These are phyloP conservation scores for Gallinago jamesoni DNA, from an alignment of 2,113 vertebrate species.

Conservation along the genomic window DNA sequence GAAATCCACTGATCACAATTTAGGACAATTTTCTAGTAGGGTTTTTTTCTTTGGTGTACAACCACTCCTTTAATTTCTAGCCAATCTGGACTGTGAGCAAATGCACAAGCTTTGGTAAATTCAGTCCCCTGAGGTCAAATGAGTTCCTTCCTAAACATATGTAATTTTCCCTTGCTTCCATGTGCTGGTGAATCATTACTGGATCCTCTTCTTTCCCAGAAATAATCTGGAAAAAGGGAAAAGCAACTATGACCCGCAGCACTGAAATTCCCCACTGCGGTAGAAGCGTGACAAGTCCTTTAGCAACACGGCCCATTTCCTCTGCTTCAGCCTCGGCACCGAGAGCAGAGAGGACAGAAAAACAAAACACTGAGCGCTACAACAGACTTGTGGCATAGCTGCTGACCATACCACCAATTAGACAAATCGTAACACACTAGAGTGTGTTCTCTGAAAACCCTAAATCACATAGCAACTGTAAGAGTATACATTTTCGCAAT, in stretches of 20 bases:
- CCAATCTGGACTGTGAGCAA: background rate
- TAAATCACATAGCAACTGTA: background rate
- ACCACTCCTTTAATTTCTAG: background rate
- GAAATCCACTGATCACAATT: background rate
- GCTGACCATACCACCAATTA: background rate
- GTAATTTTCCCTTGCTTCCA: background rate
- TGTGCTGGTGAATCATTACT: conserved; percentile 1
- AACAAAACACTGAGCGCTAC: background rate
- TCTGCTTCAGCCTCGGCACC: background rate
- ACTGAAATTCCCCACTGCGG: background rate
- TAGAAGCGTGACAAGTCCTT: rapidly evolving
- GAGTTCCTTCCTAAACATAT: background rate
- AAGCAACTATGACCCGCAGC: background rate
- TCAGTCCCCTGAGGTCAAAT: background rate
- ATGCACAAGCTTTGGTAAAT: background rate
- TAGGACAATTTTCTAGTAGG: background rate
- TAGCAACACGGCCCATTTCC: background rate
- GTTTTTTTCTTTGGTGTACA: background rate
- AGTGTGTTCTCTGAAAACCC: background rate
- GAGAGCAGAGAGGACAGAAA: background rate
- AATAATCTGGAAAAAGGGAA: background rate
- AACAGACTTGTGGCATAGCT: background rate
- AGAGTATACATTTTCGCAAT: background rate
- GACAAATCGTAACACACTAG: background rate
- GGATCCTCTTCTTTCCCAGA: conserved; percentile 5